Conservation (phyloP, 92 coral and sea anemone species). For the Metridium senile region DNA sequence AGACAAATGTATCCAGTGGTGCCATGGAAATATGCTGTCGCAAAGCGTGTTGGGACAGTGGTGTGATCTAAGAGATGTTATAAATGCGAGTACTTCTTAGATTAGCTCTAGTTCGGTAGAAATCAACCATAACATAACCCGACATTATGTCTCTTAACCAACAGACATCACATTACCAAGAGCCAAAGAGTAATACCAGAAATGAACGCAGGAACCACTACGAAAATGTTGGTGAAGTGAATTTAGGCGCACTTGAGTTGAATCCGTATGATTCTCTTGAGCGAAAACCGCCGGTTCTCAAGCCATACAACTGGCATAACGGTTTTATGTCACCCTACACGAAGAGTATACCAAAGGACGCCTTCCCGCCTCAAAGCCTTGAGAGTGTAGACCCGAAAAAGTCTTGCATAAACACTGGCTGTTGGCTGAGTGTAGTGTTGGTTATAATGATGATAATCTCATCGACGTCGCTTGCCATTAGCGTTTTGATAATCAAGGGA, state of each 20-base stretch:
- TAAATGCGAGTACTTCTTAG: background rate
- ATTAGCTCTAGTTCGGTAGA: background rate
- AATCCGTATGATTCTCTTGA: slow-evolving; percentile 9
- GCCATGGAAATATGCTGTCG: background rate
- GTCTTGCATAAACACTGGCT: background rate
- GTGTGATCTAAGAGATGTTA: background rate
- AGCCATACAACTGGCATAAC: background rate
- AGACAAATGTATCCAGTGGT: background rate
- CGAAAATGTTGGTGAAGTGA: slow-evolving; percentile 24
- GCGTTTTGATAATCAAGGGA: slow-evolving; percentile 21
- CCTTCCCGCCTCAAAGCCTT: background rate
- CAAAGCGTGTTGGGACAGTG: background rate
- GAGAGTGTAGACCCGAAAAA: background rate
- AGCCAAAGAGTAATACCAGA: background rate
- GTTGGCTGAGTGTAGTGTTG: background rate
- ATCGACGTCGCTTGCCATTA: slow-evolving; percentile 15
- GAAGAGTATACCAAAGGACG: background rate
- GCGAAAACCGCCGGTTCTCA: background rate
- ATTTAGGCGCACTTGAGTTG: slow-evolving; percentile 12
- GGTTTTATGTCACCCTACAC: background rate
- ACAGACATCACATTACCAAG: slow-evolving; percentile 4
- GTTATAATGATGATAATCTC: background rate
- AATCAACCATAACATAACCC: background rate
- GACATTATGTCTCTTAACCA: background rate
- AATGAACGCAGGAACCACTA: background rate